Evolutionary conservation across 2,113 vertebrate genomes (phyloP).

Genomic region (Potamarius usumacintae): DNA sequence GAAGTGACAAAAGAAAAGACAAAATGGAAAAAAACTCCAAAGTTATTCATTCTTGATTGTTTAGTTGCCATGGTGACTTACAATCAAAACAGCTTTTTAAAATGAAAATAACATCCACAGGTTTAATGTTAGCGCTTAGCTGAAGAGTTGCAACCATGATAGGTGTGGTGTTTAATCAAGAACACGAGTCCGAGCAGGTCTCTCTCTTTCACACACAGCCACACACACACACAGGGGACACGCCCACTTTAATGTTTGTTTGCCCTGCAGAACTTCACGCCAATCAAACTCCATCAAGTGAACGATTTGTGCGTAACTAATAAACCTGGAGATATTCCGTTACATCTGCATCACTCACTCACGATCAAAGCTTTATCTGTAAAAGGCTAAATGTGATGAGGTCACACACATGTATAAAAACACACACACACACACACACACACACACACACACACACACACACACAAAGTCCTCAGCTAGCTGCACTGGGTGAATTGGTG

Average conservation of each 20-base stretch:
- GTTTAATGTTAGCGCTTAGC: not conserved
- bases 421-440: slow-evolving; percentile 7
- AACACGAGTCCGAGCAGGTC: slow-evolving; percentile 86
- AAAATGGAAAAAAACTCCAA: not conserved
- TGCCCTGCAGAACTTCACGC: slow-evolving; percentile 52
- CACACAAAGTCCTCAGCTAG: slow-evolving; percentile 67
- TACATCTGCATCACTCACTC: slow-evolving; percentile 68
- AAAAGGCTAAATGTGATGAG: slow-evolving; percentile 69
- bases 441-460: no score
- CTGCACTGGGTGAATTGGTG: slow-evolving; percentile 72
- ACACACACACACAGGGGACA: slow-evolving; percentile 16
- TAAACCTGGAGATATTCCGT: slow-evolving; percentile 70
- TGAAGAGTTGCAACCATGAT: slow-evolving; percentile 68
- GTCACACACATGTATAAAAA: slow-evolving; percentile 54
- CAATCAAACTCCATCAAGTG: slow-evolving; percentile 46
- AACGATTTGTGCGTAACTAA: slow-evolving; percentile 69
- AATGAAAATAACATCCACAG: not conserved
- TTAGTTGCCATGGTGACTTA: not conserved
- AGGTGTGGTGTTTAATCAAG: slow-evolving; percentile 86
- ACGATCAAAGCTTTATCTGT: slow-evolving; percentile 75
- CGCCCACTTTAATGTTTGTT: slow-evolving; percentile 25
- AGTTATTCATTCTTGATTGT: not conserved
- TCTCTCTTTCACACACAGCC: not conserved
- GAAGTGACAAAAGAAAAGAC: not conserved
- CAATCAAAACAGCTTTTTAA: not conserved